A percentile compares a stretch with the other conserved stretches of the same genome.
phyloP scores from a whole-genome alignment of 2,888 invertebrate species.

The Catonia carolina region DNA sequence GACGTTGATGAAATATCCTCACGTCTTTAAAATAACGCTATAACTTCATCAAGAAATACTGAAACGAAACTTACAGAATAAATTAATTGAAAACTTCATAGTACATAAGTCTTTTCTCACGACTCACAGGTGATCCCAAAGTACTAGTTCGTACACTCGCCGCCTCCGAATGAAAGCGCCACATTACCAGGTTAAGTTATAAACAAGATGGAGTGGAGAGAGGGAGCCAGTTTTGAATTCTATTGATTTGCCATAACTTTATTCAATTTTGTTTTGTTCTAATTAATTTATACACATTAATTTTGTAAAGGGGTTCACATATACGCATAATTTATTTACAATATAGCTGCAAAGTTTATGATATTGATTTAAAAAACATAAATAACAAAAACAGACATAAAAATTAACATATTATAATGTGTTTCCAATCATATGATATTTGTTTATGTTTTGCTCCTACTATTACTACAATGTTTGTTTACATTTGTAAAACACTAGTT shows the following conservation, averaged over 20 bases:
- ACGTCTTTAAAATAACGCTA: constrained; percentile 20
- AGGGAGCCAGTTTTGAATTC: constrained; percentile 5
- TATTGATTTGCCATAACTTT: background rate
- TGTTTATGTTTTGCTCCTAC: too few species aligned
- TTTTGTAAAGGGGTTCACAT: too few species aligned
- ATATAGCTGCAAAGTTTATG: too few species aligned
- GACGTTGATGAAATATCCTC: constrained; percentile 16
- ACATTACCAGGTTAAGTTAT: constrained; percentile 1
- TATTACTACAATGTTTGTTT: too few species aligned
- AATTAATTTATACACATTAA: too few species aligned
- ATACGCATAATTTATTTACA: too few species aligned
- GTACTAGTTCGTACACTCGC: background rate
- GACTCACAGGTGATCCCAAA: constrained; percentile 20
- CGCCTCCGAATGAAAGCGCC: background rate
- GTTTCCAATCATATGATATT: too few species aligned
- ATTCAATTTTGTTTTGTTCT: too few species aligned
- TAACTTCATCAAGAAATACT: constrained; percentile 19
- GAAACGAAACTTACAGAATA: background rate
- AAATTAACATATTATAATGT: too few species aligned
- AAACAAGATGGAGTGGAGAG: constrained; percentile 3
- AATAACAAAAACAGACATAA: too few species aligned
- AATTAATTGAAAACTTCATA: constrained; percentile 8
- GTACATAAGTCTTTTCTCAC: constrained; percentile 10
- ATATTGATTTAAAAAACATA: too few species aligned
- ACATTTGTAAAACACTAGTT: too few species aligned